phyloP scores from a whole-genome alignment of 2,888 invertebrate species.

The Ceratothoa steindachneri region DNA sequence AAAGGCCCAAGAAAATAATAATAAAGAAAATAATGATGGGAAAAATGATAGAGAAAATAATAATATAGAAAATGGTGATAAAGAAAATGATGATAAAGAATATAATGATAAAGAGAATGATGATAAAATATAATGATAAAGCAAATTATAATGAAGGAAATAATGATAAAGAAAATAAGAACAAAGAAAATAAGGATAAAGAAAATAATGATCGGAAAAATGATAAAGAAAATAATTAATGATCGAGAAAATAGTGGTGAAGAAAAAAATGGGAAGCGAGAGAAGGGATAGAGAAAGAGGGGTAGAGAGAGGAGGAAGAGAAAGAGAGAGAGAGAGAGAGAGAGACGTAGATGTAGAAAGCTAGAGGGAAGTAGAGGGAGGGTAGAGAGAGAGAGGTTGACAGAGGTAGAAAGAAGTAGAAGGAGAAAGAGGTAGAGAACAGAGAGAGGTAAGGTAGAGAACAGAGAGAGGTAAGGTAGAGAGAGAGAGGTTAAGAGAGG shows the following conservation, averaged over 20 bases:
- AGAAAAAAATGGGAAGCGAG: neutral
- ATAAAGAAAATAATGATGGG: no score
- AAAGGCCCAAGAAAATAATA: no score
- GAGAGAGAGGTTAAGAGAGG: neutral
- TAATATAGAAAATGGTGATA: no score
- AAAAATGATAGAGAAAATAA: no score
- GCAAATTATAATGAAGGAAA: no score
- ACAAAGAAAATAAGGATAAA: neutral
- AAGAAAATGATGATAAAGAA: no score
- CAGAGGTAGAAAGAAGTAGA: neutral
- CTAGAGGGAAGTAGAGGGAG: neutral
- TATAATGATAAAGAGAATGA: no score
- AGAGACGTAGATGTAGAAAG: neutral
- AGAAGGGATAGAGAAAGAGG: neutral
- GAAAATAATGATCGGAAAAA: neutral
- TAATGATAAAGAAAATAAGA: neutral
- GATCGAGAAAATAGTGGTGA: neutral
- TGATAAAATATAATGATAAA: no score
- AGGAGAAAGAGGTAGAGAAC: neutral
- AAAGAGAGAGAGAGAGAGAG: slow-evolving; percentile 10
- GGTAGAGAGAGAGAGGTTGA: neutral
- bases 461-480: neutral
- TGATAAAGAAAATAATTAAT: neutral
- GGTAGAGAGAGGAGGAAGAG: no score
- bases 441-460: neutral